A percentile compares a stretch with the other conserved stretches of the same genome.
Conservation (phyloP, 2,888 invertebrate species). For the Tetropium fuscum region DNA sequence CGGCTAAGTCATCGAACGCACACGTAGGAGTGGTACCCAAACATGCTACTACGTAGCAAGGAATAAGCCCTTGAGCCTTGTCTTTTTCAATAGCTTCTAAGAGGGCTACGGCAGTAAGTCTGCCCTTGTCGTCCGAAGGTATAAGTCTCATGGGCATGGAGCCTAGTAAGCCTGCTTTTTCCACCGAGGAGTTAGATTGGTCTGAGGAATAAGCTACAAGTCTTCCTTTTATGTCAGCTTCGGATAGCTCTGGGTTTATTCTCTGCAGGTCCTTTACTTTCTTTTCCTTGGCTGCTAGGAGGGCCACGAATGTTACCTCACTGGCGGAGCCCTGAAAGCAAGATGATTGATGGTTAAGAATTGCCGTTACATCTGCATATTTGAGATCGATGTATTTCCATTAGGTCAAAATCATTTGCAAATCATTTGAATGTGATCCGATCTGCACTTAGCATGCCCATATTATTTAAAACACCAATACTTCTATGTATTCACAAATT, state of each 20-base stretch:
- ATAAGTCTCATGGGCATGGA: constrained; percentile 84
- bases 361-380: no score
- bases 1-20: constrained; percentile 91
- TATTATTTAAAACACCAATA: no score
- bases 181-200: constrained; percentile 92
- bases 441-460: no score
- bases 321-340: constrained; percentile 85
- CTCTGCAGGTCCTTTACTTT: constrained; percentile 71
- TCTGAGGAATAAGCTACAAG: constrained; percentile 88
- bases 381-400: no score
- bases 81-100: constrained; percentile 82
- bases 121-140: constrained; percentile 75
- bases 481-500: no score
- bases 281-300: constrained; percentile 84
- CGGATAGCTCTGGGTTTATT: constrained; percentile 72
- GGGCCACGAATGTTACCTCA: constrained; percentile 86
- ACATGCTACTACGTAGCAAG: constrained; percentile 85
- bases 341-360: constrained; percentile 1
- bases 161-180: constrained; percentile 85
- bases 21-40: constrained; percentile 80
- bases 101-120: constrained; percentile 77
- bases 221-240: constrained; percentile 76
- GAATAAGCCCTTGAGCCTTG: constrained; percentile 82
- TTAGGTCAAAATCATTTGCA: no score
- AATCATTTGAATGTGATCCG: no score